phyloP scores from a whole-genome alignment of 2,113 vertebrate species.

The Petrocephalus zakoni region DNA sequence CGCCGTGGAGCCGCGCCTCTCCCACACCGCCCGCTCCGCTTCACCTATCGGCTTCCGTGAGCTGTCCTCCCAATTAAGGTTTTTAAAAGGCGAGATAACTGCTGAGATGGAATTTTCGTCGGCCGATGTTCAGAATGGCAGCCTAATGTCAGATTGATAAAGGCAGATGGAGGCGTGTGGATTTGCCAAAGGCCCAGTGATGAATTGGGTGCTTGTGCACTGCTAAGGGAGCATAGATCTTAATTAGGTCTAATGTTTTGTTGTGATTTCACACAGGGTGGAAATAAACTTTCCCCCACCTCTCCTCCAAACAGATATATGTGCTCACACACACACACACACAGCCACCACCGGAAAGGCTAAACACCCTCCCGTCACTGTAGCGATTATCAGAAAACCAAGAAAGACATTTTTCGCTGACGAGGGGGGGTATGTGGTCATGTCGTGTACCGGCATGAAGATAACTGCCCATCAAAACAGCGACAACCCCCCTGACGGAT shows the following conservation, averaged over 20 bases:
- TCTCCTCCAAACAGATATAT: slow-evolving; percentile 2
- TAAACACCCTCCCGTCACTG: neutral
- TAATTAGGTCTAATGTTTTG: slow-evolving; percentile 32
- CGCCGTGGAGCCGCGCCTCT: neutral
- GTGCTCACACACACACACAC: neutral
- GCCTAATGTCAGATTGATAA: slow-evolving; percentile 12
- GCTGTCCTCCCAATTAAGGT: slow-evolving; percentile 6
- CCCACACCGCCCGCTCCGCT: neutral
- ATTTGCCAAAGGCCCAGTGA: neutral
- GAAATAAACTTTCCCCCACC: slow-evolving; percentile 10
- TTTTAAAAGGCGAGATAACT: neutral
- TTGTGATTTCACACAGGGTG: neutral
- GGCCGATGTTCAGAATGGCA: neutral
- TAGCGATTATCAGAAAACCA: neutral
- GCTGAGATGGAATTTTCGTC: neutral
- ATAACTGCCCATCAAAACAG: neutral
- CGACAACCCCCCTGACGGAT: slow-evolving; percentile 29
- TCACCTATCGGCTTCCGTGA: slow-evolving; percentile 2
- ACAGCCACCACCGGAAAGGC: neutral
- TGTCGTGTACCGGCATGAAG: slow-evolving; percentile 2
- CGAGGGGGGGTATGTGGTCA: slow-evolving; percentile 24
- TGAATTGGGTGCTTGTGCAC: neutral
- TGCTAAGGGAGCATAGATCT: neutral
- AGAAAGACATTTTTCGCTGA: neutral
- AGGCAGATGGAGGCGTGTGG: neutral